phyloP scores from a whole-genome alignment of 2,888 invertebrate genomes.

The Formica aserva region DNA sequence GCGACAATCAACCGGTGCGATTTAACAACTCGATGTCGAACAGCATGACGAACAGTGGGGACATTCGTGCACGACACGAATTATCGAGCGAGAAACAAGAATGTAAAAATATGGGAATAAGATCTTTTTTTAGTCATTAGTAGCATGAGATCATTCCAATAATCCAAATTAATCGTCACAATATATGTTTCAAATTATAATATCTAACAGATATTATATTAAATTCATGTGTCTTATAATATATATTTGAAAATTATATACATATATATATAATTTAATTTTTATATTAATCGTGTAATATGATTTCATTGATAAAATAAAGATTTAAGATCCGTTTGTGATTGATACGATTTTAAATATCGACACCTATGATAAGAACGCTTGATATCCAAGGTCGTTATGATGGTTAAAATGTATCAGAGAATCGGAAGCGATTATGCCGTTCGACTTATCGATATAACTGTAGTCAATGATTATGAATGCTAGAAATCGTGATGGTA shows the following conservation, averaged over 20 bases:
- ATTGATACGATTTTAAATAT: neutral
- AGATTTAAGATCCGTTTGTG: neutral
- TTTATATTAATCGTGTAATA: neutral
- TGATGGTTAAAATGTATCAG: neutral
- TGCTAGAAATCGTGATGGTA: conserved; percentile 46
- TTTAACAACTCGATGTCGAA: conserved; percentile 32
- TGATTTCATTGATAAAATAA: neutral
- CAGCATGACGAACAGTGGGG: neutral
- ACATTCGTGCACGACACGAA: neutral
- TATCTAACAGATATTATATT: neutral
- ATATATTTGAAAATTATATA: neutral
- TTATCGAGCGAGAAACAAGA: neutral
- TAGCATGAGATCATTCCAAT: neutral
- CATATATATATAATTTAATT: neutral
- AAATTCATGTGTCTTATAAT: neutral
- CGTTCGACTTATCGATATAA: conserved; percentile 28
- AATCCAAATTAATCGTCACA: neutral
- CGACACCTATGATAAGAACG: neutral
- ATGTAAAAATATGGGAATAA: neutral
- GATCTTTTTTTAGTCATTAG: neutral
- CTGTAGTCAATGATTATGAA: conserved; percentile 4
- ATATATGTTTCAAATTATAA: neutral
- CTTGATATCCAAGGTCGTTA: neutral
- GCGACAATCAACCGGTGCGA: conserved; percentile 25
- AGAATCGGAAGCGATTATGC: neutral